Conservation (phyloP, 2,888 invertebrate species). For the Catocala sponsa region DNA sequence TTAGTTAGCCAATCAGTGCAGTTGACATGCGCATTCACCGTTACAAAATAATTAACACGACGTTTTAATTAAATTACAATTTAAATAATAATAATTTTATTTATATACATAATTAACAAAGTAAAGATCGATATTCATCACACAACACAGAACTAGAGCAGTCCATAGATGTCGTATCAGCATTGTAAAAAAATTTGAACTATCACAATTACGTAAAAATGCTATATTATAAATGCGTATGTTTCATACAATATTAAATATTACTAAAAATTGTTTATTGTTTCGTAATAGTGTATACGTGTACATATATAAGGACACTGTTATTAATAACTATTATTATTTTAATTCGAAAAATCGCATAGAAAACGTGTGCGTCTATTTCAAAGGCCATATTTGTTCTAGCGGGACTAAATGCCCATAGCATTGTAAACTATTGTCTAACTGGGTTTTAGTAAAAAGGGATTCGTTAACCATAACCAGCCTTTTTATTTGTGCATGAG, state of each 20-base stretch:
- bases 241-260: constrained; percentile 51
- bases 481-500: constrained; percentile 36
- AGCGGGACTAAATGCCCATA: constrained; percentile 60
- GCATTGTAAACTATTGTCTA: constrained; percentile 32
- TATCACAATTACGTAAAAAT: constrained; percentile 75
- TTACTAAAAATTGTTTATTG: constrained; percentile 50
- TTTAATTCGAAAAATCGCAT: constrained; percentile 54
- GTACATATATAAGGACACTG: constrained; percentile 63
- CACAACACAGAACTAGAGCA: neutral
- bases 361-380: constrained; percentile 61
- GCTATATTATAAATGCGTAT: constrained; percentile 73
- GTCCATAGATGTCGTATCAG: constrained; percentile 34
- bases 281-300: constrained; percentile 47
- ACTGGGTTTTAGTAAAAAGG: constrained; percentile 21
- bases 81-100: too few species aligned
- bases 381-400: constrained; percentile 58
- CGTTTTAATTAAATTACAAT: too few species aligned
- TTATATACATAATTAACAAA: neutral
- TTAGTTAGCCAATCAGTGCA: too few species aligned
- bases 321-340: constrained; percentile 51
- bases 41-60: too few species aligned
- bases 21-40: too few species aligned
- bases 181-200: constrained; percentile 56
- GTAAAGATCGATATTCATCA: constrained; percentile 4
- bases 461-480: constrained; percentile 41